Percentiles rank a stretch among this genome's conserved stretches.
These are phyloP conservation scores for Lamellibrachia luymesi DNA, from an alignment of 1,140 invertebrate genomes.

Conservation along the genomic window DNA sequence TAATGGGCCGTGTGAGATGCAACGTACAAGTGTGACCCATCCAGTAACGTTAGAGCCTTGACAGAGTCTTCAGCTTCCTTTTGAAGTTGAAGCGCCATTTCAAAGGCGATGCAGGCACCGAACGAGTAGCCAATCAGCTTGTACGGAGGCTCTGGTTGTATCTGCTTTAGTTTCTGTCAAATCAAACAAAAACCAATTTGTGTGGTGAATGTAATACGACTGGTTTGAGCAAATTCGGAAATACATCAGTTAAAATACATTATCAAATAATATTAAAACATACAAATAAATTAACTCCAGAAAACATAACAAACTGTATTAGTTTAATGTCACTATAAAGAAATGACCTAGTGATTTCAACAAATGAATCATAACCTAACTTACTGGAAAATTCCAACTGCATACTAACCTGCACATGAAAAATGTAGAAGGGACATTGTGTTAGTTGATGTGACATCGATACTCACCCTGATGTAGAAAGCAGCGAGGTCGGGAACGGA, in stretches of 20 bases:
- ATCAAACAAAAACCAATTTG: neutral
- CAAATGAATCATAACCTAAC: neutral
- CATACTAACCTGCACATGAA: neutral
- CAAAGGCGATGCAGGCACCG: conserved; percentile 86
- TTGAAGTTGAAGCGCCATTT: conserved; percentile 86
- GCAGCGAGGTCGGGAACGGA: conserved; percentile 73
- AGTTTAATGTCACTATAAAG: no score
- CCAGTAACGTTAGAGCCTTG: conserved; percentile 68
- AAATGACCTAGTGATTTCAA: neutral
- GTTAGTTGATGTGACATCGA: neutral
- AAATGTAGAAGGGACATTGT: neutral
- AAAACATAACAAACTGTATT: no score
- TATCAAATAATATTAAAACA: neutral
- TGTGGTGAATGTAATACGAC: no score
- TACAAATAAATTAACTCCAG: no score
- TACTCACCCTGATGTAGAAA: conserved; percentile 70
- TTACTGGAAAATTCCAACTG: neutral
- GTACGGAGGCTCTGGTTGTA: conserved; percentile 83
- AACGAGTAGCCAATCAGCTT: conserved; percentile 90
- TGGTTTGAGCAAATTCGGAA: no score
- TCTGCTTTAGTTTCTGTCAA: conserved; percentile 66
- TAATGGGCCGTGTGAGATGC: conserved; percentile 69
- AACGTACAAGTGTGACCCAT: conserved; percentile 90
- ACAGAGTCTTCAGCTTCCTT: conserved; percentile 56
- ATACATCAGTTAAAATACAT: conserved; percentile 8